Conservation (phyloP, 2,113 vertebrate genomes). For the Passer montanus region DNA sequence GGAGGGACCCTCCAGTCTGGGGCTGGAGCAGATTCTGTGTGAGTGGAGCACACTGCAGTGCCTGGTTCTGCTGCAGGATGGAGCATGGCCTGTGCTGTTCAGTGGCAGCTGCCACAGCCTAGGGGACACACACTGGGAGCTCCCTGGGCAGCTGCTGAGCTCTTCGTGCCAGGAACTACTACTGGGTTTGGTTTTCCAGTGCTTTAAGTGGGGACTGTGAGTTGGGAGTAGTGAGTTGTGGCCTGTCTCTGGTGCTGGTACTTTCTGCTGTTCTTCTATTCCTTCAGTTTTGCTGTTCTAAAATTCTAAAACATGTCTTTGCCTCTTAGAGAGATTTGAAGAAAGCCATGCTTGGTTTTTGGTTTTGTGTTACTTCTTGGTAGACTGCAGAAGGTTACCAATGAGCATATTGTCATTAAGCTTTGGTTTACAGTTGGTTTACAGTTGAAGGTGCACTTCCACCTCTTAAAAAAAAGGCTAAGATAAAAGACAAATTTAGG, state of each 20-base stretch:
- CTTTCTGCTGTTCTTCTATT: neutral
- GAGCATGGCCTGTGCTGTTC: neutral
- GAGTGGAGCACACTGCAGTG: accelerated
- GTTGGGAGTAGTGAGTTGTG: neutral
- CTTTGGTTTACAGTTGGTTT: too few relatives aligned
- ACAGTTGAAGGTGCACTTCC: neutral
- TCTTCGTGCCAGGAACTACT: neutral
- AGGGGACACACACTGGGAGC: accelerated
- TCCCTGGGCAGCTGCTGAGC: neutral
- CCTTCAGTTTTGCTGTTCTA: neutral
- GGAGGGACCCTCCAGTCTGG: neutral
- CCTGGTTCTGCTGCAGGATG: neutral
- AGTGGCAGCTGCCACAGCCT: accelerated
- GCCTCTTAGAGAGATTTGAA: neutral
- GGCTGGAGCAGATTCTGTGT: neutral
- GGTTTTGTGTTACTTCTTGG: neutral
- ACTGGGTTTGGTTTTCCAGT: neutral
- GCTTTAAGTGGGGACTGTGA: neutral
- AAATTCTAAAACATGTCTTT: neutral
- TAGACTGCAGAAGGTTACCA: neutral
- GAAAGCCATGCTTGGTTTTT: neutral
- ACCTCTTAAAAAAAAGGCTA: neutral
- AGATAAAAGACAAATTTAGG: neutral
- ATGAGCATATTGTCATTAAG: neutral
- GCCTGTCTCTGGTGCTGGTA: neutral